A percentile compares a stretch with the other conserved stretches of the same genome.
These are phyloP conservation scores for Troides aeacus DNA, from an alignment of 2,888 invertebrate genomes.

Conservation along the genomic window DNA sequence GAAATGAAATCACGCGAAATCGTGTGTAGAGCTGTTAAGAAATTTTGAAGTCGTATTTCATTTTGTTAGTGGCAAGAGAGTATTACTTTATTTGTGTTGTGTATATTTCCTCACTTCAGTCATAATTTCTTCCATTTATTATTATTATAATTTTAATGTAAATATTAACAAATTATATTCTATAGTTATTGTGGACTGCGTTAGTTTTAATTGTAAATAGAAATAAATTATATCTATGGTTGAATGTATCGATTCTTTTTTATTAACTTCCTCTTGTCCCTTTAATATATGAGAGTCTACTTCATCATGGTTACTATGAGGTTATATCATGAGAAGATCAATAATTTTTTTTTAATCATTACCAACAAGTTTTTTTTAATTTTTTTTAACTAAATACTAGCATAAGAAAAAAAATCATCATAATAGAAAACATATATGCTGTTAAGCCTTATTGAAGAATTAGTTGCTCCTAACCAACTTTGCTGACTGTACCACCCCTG, in stretches of 20 bases:
- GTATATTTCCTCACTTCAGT: constrained; percentile 25
- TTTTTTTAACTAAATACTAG: too few relatives aligned
- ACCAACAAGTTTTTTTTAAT: too few relatives aligned
- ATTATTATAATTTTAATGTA: constrained; percentile 32
- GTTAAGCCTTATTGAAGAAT: too few relatives aligned
- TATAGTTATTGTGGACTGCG: constrained; percentile 40
- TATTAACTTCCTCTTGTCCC: background rate
- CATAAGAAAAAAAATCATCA: too few relatives aligned
- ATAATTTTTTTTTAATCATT: too few relatives aligned
- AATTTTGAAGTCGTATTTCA: constrained; percentile 16
- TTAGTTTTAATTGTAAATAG: constrained; percentile 37
- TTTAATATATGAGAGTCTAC: too few relatives aligned
- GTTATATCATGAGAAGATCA: too few relatives aligned
- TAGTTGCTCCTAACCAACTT: too few relatives aligned
- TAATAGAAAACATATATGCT: too few relatives aligned
- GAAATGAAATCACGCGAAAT: background rate
- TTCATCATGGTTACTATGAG: too few relatives aligned
- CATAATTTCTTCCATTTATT: constrained; percentile 32
- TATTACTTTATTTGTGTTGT: constrained; percentile 1
- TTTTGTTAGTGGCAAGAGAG: background rate
- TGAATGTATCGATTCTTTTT: constrained; percentile 35
- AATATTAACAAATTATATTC: constrained; percentile 30
- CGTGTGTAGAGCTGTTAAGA: too few relatives aligned
- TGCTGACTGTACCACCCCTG: too few relatives aligned
- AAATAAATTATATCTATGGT: constrained; percentile 44